Percentiles rank a stretch among this genome's conserved stretches.
These are phyloP conservation scores for Cherax quadricarinatus DNA, from an alignment of 1,140 invertebrate species.

Conservation along the genomic window DNA sequence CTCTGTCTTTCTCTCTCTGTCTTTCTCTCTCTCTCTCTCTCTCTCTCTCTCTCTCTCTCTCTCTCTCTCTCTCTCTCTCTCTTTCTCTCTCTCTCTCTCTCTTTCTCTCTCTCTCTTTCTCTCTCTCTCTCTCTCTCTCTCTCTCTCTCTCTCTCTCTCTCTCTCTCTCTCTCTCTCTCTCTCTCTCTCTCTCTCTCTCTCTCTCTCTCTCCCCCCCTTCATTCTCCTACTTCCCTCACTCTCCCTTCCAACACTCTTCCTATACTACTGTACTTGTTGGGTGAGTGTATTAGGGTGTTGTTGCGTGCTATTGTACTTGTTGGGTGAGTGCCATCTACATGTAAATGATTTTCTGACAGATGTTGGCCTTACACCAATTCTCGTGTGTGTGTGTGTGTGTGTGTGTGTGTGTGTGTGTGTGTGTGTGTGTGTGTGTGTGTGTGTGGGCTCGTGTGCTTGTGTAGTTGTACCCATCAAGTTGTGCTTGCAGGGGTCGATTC, in stretches of 20 bases:
- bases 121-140: too few relatives aligned
- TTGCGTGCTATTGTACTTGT: too few relatives aligned
- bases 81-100: not conserved
- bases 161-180: not conserved
- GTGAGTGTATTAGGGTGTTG: too few relatives aligned
- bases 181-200: not conserved
- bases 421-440: not conserved
- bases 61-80: conserved; percentile 3
- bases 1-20: not conserved
- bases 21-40: not conserved
- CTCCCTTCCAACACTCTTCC: not conserved
- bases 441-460: conserved; percentile 1
- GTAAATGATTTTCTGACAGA: too few relatives aligned
- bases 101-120: not conserved
- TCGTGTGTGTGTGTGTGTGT: too few relatives aligned
- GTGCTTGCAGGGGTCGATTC: too few relatives aligned
- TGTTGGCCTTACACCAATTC: too few relatives aligned
- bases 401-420: too few relatives aligned
- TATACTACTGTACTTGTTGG: too few relatives aligned
- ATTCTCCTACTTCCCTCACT: too few relatives aligned
- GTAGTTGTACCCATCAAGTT: not conserved
- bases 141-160: not conserved
- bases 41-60: not conserved
- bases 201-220: not conserved
- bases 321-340: too few relatives aligned